These are phyloP conservation scores for Strongylocentrotus purpuratus DNA, from an alignment of 35 echinoderm and acorn worm genomes.

Conservation along the genomic window DNA sequence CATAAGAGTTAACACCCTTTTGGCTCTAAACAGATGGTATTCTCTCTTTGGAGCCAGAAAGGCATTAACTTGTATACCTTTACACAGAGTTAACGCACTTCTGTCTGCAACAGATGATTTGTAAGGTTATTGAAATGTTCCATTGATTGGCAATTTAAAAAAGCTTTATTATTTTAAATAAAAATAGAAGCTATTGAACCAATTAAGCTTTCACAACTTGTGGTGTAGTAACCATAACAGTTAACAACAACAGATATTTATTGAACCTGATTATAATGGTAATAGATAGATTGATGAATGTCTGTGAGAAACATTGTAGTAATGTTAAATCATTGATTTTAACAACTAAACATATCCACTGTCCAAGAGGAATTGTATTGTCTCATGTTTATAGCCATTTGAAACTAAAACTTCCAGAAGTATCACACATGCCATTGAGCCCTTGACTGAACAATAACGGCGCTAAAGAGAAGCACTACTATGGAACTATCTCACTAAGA, in stretches of 20 bases:
- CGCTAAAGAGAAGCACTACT: neutral
- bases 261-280: neutral
- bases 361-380: neutral
- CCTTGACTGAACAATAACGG: neutral
- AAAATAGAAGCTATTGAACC: neutral
- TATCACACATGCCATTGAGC: neutral
- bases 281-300: neutral
- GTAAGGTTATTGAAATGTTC: neutral
- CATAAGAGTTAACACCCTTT: too few species aligned
- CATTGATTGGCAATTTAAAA: neutral
- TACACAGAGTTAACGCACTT: too few species aligned
- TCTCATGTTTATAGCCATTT: neutral
- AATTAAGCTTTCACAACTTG: neutral
- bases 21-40: too few species aligned
- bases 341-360: neutral
- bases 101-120: neutral
- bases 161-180: neutral
- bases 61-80: too few species aligned
- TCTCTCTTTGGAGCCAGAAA: too few species aligned
- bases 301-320: neutral
- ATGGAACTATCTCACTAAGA: neutral
- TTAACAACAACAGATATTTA: neutral
- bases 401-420: constrained; percentile 11
- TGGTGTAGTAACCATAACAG: neutral
- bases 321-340: neutral